These are phyloP conservation scores for Lophochroa leadbeateri DNA, from an alignment of 2,113 vertebrate species.

Conservation along the genomic window DNA sequence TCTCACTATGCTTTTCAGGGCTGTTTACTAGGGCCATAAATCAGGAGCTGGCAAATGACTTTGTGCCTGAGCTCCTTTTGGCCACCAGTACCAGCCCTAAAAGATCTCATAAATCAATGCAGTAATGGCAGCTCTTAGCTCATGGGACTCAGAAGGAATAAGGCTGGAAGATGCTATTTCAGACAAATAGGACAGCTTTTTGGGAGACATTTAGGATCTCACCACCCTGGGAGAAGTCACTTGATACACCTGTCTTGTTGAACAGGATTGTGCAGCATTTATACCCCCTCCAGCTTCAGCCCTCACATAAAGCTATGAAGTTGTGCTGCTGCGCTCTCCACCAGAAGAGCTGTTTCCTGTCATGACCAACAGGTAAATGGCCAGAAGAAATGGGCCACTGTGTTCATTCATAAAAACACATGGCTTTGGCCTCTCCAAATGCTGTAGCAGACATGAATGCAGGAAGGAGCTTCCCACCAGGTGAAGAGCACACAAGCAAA, in stretches of 20 bases:
- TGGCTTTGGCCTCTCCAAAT: neutral
- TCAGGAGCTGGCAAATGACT: conserved; percentile 20
- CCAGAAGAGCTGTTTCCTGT: neutral
- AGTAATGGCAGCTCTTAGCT: neutral
- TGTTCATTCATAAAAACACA: neutral
- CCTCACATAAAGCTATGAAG: neutral
- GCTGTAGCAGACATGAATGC: neutral
- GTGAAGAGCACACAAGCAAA: neutral
- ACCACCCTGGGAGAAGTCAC: neutral
- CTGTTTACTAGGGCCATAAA: conserved; percentile 7
- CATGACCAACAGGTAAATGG: neutral
- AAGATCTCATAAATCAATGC: neutral
- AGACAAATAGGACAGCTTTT: neutral
- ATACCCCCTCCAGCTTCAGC: neutral
- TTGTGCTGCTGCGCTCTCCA: neutral
- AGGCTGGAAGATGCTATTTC: neutral
- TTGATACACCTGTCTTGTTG: neutral
- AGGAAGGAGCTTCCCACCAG: neutral
- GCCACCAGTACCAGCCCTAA: neutral
- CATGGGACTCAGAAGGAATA: neutral
- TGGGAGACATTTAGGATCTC: neutral
- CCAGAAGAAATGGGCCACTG: neutral
- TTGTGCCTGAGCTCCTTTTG: conserved; percentile 1
- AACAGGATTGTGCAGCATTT: neutral
- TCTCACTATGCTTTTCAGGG: conserved; percentile 15